Conservation (phyloP, 30 jellyfish, hydroid and myxozoan genomes). For the Mastigias papua region DNA sequence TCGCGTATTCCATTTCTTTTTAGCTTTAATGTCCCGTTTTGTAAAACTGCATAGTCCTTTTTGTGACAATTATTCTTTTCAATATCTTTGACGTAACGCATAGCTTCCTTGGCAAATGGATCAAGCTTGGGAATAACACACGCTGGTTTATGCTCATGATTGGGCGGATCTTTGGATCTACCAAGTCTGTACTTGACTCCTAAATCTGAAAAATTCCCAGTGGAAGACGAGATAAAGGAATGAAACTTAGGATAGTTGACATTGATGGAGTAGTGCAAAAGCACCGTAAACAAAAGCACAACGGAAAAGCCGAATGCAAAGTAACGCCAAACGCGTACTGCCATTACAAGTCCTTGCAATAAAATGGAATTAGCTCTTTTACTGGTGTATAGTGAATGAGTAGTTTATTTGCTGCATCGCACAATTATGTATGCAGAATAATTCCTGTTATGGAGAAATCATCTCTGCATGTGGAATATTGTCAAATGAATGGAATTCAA, state of each 20-base stretch:
- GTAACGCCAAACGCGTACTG: background rate
- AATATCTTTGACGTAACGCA: background rate
- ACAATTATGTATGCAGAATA: too few species aligned
- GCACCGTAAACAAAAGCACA: background rate
- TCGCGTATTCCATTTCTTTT: conserved; percentile 32
- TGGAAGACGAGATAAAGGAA: background rate
- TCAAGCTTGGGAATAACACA: conserved; percentile 46
- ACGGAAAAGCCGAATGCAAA: background rate
- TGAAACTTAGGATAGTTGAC: background rate
- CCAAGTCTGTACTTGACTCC: background rate
- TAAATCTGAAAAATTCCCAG: background rate
- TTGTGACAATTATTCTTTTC: background rate
- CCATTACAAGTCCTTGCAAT: background rate
- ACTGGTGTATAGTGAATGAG: too few species aligned
- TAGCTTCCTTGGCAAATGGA: conserved; percentile 52
- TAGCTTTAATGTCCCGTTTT: conserved; percentile 17
- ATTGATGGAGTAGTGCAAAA: background rate
- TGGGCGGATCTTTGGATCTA: background rate
- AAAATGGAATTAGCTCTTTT: too few species aligned
- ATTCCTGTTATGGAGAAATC: too few species aligned
- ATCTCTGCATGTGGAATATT: too few species aligned
- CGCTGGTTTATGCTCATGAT: background rate
- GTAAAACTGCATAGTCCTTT: background rate
- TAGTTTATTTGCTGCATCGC: too few species aligned
- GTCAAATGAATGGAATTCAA: too few species aligned